Percentiles rank a stretch among this genome's conserved stretches.
phyloP scores from a whole-genome alignment of 2,113 vertebrate species.

The Prionailurus bengalensis region DNA sequence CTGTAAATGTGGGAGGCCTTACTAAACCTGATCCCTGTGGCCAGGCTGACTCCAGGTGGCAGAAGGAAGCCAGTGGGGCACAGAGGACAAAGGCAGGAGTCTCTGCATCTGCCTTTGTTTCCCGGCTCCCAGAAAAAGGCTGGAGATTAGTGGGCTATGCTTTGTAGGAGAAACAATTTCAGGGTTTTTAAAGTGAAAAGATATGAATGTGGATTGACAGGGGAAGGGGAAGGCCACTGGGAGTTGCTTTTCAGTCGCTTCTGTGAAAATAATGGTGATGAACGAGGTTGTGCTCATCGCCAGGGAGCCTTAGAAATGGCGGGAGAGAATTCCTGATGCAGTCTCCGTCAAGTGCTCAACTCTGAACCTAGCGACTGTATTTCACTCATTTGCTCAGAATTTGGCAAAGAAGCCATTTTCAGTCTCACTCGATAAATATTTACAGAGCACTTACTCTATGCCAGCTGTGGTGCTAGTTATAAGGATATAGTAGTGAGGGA shows the following conservation, averaged over 20 bases:
- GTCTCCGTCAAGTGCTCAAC: neutral
- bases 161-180: neutral
- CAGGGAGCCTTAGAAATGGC: neutral
- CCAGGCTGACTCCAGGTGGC: neutral
- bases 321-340: neutral
- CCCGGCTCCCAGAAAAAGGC: neutral
- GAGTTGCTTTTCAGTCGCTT: neutral
- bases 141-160: neutral
- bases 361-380: neutral
- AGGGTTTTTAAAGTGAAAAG: neutral
- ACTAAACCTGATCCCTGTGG: neutral
- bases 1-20: neutral
- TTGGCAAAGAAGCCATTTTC: neutral
- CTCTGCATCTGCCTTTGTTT: neutral
- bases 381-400: neutral
- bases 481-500: neutral
- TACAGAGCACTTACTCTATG: neutral
- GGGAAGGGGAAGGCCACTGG: neutral
- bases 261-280: neutral
- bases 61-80: neutral
- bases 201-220: neutral
- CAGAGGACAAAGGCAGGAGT: neutral
- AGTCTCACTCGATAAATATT: neutral
- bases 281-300: rapidly evolving
- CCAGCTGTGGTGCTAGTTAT: neutral